Percentiles rank a stretch among this genome's conserved stretches.
Conservation (phyloP, 2,113 vertebrate genomes). For the Urocynchramus pylzowi region DNA sequence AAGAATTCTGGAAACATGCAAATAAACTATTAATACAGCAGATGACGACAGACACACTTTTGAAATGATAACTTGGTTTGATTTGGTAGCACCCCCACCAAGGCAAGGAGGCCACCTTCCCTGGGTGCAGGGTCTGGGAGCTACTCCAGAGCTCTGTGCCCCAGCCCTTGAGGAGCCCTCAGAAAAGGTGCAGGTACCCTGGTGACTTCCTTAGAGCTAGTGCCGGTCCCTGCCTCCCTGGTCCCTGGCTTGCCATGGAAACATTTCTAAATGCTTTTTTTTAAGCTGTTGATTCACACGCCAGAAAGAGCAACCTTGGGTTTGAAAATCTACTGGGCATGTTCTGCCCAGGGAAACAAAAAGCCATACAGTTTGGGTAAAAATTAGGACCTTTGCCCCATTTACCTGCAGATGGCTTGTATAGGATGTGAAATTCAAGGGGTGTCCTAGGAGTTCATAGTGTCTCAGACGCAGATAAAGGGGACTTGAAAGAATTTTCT, state of each 20-base stretch:
- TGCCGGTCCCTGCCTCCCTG: accelerated
- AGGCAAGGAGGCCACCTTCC: not conserved
- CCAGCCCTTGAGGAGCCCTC: not conserved
- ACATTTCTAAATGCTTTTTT: accelerated
- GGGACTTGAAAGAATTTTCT: slow-evolving; percentile 2
- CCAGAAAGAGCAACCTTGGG: not conserved
- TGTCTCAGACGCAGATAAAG: not conserved
- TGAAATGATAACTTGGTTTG: not conserved
- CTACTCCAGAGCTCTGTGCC: not conserved
- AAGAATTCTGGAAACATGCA: slow-evolving; percentile 18
- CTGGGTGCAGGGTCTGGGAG: not conserved
- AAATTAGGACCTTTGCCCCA: not conserved
- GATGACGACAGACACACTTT: not conserved
- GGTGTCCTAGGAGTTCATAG: not conserved
- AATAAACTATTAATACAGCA: slow-evolving; percentile 4
- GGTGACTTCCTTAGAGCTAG: not conserved
- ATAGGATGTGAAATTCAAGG: not conserved
- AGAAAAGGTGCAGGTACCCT: not conserved
- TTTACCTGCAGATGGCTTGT: not conserved
- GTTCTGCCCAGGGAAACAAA: not conserved
- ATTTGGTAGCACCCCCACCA: not conserved
- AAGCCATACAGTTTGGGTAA: not conserved
- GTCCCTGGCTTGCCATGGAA: not conserved
- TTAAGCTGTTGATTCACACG: not conserved
- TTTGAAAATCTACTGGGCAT: not conserved